Evolutionary conservation across 2,888 invertebrate genomes (phyloP), one percentile per base, ranked within the genome.

Genomic region (Rotaria macrura): DNA sequence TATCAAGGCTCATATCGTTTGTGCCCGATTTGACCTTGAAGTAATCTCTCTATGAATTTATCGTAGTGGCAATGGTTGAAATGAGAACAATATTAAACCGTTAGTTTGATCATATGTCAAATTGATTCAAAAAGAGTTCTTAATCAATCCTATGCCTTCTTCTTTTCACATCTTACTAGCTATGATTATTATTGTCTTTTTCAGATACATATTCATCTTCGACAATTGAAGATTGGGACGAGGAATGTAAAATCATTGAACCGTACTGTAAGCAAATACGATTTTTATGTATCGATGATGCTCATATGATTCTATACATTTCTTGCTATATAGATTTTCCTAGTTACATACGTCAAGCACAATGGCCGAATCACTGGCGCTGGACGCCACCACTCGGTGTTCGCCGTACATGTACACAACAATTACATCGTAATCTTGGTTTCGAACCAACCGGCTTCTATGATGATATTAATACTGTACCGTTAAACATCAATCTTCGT

Each of bases 311-410:
- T 1, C 9, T 12, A 4, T 47, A 47, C 47, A 4, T 14, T 14
- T 3, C 4, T 49, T 12, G 14, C 14, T 4, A 49, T 40, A 5
- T 43, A 79, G 79, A 79, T 43, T 79, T 43, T 43, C 79, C 79
- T 43, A n/a, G 43, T n/a, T 79, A 79, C 43, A 79, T 79, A 43
- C 79, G 79, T 43, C 43, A 25, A 40, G 79, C 79, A 10, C 40
- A 79, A 40, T 79, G 79, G 79, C 79, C 79, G 79, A 40, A 79
- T 79, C 79, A 79, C n/a, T 43, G 43, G 43, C 40, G 43, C 79
- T 79, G 79, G 79, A 79, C 79, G 40, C 79, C 79, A 43, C 79
- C 79, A 79, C 43, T 79, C 43, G 79, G 79, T n/a, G 43, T 79
- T 43, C 79, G 79, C 43, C 79, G 79, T 79, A 43, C 79, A 25